Evolutionary conservation across 30 jellyfish, hydroid and myxozoan species (phyloP), one percentile per base, ranked within the genome.

Genomic region (Aurelia aurita complex sp. Pacific): DNA sequence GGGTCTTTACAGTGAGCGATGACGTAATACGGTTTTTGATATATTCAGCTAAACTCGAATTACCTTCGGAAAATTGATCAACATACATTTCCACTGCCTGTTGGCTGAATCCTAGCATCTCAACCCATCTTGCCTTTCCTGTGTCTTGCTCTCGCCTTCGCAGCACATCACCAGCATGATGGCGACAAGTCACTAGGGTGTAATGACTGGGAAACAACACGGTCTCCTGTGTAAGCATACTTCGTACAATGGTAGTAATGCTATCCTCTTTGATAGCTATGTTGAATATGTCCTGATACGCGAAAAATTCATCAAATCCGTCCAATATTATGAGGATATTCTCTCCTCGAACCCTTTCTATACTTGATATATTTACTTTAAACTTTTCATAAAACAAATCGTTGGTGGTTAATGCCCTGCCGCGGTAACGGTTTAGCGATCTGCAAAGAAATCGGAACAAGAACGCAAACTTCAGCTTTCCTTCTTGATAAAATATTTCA

Each of bases 101-200:
- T 23, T 61, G 36, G 34, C 36, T 11, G 36, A 61, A 61, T 3
- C 69, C 69, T 61, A 61, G 10, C 32, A 61, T 61, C 69, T 61
- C 69, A 23, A 61, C 36, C 69, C 69, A 61, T 3, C 69, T n/a
- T 61, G 69, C 69, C 10, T 61, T 61, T 61, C 69, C 69, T n/a
- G 36, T 61, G 36, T 61, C 69, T 23, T 23, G 32, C 13, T 61
- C 32, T 61, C 69, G 32, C 36, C 36, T 23, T 61, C 69, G 32
- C 36, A 61, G 69, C 36, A 61, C 6, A 13, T 61, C 69, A 61
- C 32, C 69, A 23, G 69, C 69, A 61, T 61, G 69, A 23, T n/a
- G 69, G 6, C 69, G 69, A 61, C 69, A n/a, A n/a, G 69, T 61
- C 36, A 61, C 33, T 16, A 61, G 1, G 11, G 69, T 61, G 36